phyloP scores from a whole-genome alignment of 1,140 invertebrate species.

The Megalonaias nervosa region DNA sequence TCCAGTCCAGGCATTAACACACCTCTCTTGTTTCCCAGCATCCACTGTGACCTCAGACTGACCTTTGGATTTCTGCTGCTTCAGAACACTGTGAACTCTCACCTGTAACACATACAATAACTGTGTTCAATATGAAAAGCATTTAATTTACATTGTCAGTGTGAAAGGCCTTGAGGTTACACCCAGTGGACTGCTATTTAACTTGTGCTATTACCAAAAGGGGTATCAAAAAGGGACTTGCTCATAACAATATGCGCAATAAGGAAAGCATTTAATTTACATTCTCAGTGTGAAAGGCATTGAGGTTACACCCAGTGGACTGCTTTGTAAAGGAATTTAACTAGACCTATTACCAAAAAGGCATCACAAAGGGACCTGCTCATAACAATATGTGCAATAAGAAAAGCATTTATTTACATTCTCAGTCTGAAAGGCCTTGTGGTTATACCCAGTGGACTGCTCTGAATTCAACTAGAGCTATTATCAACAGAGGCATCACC shows the following conservation, averaged over 20 bases:
- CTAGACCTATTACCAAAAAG: too few species aligned
- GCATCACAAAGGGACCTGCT: too few species aligned
- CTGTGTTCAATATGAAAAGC: background rate
- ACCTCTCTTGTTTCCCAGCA: slow-evolving; percentile 67
- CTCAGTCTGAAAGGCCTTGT: background rate
- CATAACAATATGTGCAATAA: too few species aligned
- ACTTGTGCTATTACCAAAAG: too few species aligned
- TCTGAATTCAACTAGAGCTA: too few species aligned
- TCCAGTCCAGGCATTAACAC: background rate
- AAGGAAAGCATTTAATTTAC: background rate
- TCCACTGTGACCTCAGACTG: slow-evolving; percentile 43
- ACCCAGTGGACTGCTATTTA: background rate
- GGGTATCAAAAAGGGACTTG: too few species aligned
- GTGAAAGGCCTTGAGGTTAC: background rate
- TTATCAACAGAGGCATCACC: too few species aligned
- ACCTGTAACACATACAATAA: slow-evolving; percentile 55
- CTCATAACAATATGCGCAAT: too few species aligned
- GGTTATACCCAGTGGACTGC: background rate
- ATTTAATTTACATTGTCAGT: background rate
- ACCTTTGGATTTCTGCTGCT: slow-evolving; percentile 68
- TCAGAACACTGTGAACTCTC: slow-evolving; percentile 71
- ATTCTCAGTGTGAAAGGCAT: background rate
- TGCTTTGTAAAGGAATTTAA: too few species aligned
- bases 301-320: background rate
- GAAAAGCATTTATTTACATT: background rate